Conservation (phyloP, 2,888 invertebrate genomes). For the Hymenopus coronatus region DNA sequence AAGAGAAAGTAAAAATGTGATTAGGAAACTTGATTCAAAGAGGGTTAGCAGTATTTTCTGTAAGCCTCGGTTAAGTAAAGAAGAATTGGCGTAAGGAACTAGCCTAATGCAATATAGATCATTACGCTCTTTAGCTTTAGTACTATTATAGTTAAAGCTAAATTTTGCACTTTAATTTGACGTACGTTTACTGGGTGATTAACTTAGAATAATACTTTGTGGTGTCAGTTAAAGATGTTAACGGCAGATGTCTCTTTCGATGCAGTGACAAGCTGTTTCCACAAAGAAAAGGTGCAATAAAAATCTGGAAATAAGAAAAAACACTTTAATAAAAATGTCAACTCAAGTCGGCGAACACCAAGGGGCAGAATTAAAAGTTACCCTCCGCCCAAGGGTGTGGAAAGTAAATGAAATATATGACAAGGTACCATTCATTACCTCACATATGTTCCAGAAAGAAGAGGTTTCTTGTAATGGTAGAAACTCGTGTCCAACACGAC, state of each 20-base stretch:
- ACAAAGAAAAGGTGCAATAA: not conserved
- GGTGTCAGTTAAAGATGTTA: not conserved
- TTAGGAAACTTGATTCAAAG: too few species aligned
- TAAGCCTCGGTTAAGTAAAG: too few species aligned
- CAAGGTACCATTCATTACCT: not conserved
- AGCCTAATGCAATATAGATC: too few species aligned
- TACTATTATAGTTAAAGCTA: too few species aligned
- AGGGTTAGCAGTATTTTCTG: too few species aligned
- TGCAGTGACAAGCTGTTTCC: not conserved
- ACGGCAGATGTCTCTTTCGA: not conserved
- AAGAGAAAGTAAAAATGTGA: too few species aligned
- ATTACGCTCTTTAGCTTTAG: too few species aligned
- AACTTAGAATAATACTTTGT: not conserved
- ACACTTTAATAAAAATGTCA: conserved; percentile 25
- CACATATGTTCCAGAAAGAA: not conserved
- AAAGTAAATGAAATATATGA: not conserved
- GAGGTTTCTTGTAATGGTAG: not conserved
- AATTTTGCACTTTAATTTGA: too few species aligned
- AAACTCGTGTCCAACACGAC: not conserved
- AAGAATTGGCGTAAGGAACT: too few species aligned
- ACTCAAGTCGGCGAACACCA: conserved; percentile 11
- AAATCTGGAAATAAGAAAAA: not conserved
- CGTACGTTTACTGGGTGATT: too few species aligned
- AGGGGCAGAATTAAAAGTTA: conserved; percentile 2
- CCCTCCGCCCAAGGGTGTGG: not conserved